Percentiles rank a stretch among this genome's conserved stretches.
These are phyloP conservation scores for Macrophya alboannulata DNA, from an alignment of 2,888 invertebrate species.

Conservation along the genomic window DNA sequence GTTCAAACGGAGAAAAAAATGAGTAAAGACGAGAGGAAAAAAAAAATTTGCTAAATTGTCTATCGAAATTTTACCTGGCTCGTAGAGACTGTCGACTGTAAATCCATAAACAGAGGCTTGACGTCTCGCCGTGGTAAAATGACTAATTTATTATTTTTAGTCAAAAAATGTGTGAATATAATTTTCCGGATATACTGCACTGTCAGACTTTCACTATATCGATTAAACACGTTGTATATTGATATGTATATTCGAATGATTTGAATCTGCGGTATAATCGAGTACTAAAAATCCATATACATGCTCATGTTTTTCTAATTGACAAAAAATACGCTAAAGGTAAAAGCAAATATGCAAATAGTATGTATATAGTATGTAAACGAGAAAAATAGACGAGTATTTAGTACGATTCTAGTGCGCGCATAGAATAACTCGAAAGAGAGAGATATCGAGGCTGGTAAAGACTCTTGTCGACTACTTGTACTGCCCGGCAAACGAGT, in stretches of 20 bases:
- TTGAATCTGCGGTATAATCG: neutral
- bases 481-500: neutral
- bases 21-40: neutral
- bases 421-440: neutral
- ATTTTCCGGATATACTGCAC: neutral
- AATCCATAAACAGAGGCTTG: constrained; percentile 56
- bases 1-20: neutral
- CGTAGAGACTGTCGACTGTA: constrained; percentile 59
- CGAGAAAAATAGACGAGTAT: neutral
- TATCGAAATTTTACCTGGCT: constrained; percentile 51
- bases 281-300: neutral
- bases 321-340: neutral
- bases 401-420: neutral
- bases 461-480: constrained; percentile 2
- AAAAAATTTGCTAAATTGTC: neutral
- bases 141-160: neutral
- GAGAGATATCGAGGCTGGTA: constrained; percentile 31
- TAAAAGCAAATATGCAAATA: neutral
- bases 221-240: constrained; percentile 10
- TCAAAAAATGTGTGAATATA: too few species aligned
- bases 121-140: constrained; percentile 57
- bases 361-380: neutral
- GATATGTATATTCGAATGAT: neutral
- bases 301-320: neutral
- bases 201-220: neutral